Evolutionary conservation across 2,113 vertebrate genomes (phyloP).

Genomic region (Seriola quinqueradiata): DNA sequence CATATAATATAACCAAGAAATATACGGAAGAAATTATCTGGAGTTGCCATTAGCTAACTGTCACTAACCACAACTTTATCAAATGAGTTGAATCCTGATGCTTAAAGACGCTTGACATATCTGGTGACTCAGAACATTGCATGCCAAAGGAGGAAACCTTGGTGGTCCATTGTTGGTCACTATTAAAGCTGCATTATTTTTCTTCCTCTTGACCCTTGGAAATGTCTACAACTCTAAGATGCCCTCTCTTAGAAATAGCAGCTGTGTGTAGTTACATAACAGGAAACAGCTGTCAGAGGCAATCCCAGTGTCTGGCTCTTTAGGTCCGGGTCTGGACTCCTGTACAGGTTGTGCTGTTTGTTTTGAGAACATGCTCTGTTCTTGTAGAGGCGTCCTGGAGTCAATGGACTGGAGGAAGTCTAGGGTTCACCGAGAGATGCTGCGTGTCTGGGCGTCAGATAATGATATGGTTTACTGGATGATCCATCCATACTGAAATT

Average conservation of each 20-base stretch:
- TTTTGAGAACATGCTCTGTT: constrained; percentile 75
- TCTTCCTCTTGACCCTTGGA: constrained; percentile 85
- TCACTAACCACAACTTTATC: constrained; percentile 6
- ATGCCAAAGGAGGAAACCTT: constrained; percentile 73
- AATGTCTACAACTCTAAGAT: constrained; percentile 83
- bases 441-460: constrained; percentile 32
- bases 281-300: constrained; percentile 88
- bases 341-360: constrained; percentile 81
- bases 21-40: background rate
- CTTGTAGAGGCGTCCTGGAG: constrained; percentile 57
- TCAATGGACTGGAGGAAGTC: constrained; percentile 67
- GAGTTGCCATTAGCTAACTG: background rate
- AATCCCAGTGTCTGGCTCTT: constrained; percentile 73
- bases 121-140: constrained; percentile 47
- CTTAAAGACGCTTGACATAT: constrained; percentile 30
- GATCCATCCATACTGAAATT: background rate
- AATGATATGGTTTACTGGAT: constrained; percentile 11
- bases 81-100: constrained; percentile 20
- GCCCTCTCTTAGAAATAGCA: constrained; percentile 84
- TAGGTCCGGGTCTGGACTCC: constrained; percentile 66
- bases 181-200: constrained; percentile 88
- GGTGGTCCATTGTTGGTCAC: constrained; percentile 85
- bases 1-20: background rate
- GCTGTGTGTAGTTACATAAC: constrained; percentile 87
- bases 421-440: constrained; percentile 58